phyloP scores from a whole-genome alignment of 1,140 invertebrate species.

The Globodera ellingtonae region DNA sequence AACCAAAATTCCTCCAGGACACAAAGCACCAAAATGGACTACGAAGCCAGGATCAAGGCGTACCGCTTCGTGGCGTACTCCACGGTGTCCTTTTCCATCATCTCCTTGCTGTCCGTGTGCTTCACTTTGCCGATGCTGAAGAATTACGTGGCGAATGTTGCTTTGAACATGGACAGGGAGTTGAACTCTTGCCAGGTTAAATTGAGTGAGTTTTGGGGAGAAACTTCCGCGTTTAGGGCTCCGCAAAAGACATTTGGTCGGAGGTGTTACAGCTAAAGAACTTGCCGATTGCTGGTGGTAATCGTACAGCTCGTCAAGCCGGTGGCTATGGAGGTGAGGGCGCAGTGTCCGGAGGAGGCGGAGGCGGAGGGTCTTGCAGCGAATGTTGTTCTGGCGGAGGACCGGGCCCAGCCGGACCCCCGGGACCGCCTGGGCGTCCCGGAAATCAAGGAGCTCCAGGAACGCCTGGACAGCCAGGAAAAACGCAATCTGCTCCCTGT shows the following conservation, averaged over 20 bases:
- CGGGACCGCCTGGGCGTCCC: slow-evolving; percentile 50
- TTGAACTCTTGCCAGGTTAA: slow-evolving; percentile 58
- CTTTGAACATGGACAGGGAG: slow-evolving; percentile 59
- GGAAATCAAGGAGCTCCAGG: slow-evolving; percentile 58
- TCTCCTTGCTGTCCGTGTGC: slow-evolving; percentile 50
- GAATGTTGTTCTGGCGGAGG: slow-evolving; percentile 54
- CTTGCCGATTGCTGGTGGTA: slow-evolving; percentile 52
- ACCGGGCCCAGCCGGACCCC: slow-evolving; percentile 49
- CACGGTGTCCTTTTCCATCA: slow-evolving; percentile 53
- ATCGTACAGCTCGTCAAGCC: slow-evolving; percentile 60
- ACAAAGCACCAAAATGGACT: too few relatives aligned
- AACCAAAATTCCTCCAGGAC: too few relatives aligned
- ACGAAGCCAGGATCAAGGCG: slow-evolving; percentile 55
- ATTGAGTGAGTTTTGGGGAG: neutral
- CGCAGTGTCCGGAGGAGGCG: slow-evolving; percentile 41
- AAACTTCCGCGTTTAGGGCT: slow-evolving; percentile 49
- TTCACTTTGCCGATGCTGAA: slow-evolving; percentile 63
- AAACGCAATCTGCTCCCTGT: too few relatives aligned
- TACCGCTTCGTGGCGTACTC: slow-evolving; percentile 55
- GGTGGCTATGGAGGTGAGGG: slow-evolving; percentile 39
- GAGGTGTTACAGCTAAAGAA: slow-evolving; percentile 61
- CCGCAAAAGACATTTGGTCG: slow-evolving; percentile 64
- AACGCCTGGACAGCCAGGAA: slow-evolving; percentile 31
- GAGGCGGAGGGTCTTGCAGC: slow-evolving; percentile 44
- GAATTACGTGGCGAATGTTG: slow-evolving; percentile 60